Evolutionary conservation across 2,797 vertebrate species (phyloP).

Genomic region (Falco berigora): DNA sequence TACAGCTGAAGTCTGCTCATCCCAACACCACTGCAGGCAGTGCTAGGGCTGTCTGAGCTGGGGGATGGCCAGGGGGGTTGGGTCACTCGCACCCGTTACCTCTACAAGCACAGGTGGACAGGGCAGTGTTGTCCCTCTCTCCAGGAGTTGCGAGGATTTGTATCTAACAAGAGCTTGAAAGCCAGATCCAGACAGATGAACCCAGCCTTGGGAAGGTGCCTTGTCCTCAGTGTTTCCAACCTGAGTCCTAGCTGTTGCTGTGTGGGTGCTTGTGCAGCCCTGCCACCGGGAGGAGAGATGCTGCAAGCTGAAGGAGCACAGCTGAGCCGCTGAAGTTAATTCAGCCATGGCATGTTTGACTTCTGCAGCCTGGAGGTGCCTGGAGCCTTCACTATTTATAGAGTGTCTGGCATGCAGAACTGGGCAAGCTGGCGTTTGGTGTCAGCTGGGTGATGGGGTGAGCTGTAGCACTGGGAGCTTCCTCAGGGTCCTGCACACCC

Average conservation of each 20-base stretch:
- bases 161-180: neutral
- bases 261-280: neutral
- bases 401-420: neutral
- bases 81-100: accelerated
- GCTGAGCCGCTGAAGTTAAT: neutral
- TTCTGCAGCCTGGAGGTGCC: neutral
- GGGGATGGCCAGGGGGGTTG: neutral
- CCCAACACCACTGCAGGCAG: accelerated
- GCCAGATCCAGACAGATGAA: neutral
- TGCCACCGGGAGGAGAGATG: neutral
- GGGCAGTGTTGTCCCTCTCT: neutral
- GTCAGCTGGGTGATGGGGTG: neutral
- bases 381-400: neutral
- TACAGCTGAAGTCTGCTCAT: neutral
- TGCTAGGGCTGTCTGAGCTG: neutral
- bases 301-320: neutral
- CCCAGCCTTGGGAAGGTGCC: neutral
- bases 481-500: neutral
- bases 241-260: neutral
- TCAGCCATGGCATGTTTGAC: neutral
- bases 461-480: neutral
- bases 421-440: neutral
- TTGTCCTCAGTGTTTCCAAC: neutral
- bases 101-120: accelerated
- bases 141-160: neutral